A percentile compares a stretch with the other conserved stretches of the same genome.
These are phyloP conservation scores for Ylistrum balloti DNA, from an alignment of 1,140 invertebrate species.

Conservation along the genomic window DNA sequence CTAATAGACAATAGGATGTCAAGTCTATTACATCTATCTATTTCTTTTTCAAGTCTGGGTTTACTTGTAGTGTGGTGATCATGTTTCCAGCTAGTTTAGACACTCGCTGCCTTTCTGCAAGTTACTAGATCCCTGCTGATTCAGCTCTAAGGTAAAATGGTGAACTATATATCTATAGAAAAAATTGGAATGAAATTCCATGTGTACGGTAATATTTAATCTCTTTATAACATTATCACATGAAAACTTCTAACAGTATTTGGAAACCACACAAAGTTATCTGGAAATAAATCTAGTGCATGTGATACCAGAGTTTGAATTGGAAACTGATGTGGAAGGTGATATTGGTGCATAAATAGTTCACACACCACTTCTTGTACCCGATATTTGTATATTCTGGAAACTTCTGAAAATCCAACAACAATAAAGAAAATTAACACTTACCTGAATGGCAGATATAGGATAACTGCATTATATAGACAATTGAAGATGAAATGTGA, in stretches of 20 bases:
- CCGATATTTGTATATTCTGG: not conserved
- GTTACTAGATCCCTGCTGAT: not conserved
- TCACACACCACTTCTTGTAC: not conserved
- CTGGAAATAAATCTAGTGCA: not conserved
- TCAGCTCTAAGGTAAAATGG: not conserved
- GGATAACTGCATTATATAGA: not conserved
- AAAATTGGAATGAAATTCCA: slow-evolving; percentile 21
- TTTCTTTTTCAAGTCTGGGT: too few species aligned
- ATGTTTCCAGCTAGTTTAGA: not conserved
- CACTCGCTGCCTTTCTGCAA: not conserved
- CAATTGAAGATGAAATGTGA: not conserved
- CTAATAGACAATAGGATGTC: too few species aligned
- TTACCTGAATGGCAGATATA: not conserved
- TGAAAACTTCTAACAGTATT: not conserved
- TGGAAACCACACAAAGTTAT: not conserved
- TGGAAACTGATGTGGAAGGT: slow-evolving; percentile 25
- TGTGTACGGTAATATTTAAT: not conserved
- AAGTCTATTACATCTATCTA: too few species aligned
- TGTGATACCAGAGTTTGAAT: not conserved
- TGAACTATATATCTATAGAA: not conserved
- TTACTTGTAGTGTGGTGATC: not conserved
- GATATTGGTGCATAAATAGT: not conserved
- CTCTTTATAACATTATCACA: slow-evolving; percentile 7
- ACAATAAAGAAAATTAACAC: not conserved
- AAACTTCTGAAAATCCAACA: not conserved